These are phyloP conservation scores for Crossaster papposus DNA, from an alignment of 53 echinoderm and acorn worm genomes.

Conservation along the genomic window DNA sequence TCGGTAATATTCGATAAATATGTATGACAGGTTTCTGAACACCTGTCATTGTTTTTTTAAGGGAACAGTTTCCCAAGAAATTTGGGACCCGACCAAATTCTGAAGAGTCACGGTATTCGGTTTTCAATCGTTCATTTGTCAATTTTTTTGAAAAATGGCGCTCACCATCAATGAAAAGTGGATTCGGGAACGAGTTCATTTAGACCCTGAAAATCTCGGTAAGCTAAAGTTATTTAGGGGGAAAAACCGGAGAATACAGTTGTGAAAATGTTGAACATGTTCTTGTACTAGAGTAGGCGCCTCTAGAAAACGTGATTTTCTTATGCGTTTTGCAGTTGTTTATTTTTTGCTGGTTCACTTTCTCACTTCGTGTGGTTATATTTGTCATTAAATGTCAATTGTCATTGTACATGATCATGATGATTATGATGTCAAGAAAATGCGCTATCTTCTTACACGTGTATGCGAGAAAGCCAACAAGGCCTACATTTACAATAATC, in stretches of 20 bases:
- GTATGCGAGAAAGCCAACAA: too few relatives aligned
- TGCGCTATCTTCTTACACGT: too few relatives aligned
- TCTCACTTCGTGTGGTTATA: too few relatives aligned
- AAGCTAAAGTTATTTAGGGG: neutral
- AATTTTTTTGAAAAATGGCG: slow-evolving; percentile 73
- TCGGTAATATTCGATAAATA: too few relatives aligned
- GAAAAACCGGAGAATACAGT: neutral
- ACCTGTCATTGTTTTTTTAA: neutral
- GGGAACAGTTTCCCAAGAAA: neutral
- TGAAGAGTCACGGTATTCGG: neutral
- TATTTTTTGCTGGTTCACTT: too few relatives aligned
- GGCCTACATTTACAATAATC: too few relatives aligned
- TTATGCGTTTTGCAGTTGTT: too few relatives aligned
- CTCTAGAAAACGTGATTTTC: too few relatives aligned
- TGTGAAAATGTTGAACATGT: neutral
- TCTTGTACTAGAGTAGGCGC: too few relatives aligned
- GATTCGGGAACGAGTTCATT: slow-evolving; percentile 86
- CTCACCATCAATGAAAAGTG: slow-evolving; percentile 85
- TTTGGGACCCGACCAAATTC: neutral
- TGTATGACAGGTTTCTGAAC: neutral
- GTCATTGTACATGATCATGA: too few relatives aligned
- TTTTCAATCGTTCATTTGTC: neutral
- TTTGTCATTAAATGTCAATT: too few relatives aligned
- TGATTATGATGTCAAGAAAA: too few relatives aligned
- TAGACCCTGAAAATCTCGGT: slow-evolving; percentile 84